Conservation (phyloP, 2,113 vertebrate species). For the Dasyprocta punctata region DNA sequence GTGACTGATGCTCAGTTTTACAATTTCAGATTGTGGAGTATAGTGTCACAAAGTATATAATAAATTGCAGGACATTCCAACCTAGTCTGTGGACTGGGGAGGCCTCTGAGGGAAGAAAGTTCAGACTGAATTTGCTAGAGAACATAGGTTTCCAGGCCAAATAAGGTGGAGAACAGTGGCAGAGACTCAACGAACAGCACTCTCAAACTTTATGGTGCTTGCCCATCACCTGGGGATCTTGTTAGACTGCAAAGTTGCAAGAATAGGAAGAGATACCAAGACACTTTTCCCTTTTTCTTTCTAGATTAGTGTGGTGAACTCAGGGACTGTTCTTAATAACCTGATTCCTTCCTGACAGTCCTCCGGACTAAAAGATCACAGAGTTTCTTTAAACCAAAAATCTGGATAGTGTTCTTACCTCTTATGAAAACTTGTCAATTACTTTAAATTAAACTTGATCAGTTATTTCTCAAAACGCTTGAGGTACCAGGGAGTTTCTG, state of each 20-base stretch:
- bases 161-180: not conserved
- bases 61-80: not conserved
- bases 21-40: not conserved
- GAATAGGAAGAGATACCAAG: not conserved
- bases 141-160: not conserved
- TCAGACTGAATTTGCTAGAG: not conserved
- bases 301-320: not conserved
- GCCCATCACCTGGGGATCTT: not conserved
- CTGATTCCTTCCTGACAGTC: not conserved
- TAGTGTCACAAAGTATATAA: not conserved
- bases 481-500: not conserved
- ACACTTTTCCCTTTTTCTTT: not conserved
- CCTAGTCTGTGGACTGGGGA: not conserved
- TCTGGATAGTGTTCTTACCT: not conserved
- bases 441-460: constrained; percentile 6
- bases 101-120: not conserved
- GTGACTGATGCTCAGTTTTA: not conserved
- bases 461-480: constrained; percentile 20
- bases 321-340: not conserved
- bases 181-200: not conserved
- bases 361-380: not conserved
- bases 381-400: not conserved
- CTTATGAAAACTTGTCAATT: not conserved
- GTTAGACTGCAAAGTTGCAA: not conserved
- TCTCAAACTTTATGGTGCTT: not conserved